Base-by-base conservation (phyloP, 2,888 invertebrate species). In the Athripsodes cinereus region DNA sequence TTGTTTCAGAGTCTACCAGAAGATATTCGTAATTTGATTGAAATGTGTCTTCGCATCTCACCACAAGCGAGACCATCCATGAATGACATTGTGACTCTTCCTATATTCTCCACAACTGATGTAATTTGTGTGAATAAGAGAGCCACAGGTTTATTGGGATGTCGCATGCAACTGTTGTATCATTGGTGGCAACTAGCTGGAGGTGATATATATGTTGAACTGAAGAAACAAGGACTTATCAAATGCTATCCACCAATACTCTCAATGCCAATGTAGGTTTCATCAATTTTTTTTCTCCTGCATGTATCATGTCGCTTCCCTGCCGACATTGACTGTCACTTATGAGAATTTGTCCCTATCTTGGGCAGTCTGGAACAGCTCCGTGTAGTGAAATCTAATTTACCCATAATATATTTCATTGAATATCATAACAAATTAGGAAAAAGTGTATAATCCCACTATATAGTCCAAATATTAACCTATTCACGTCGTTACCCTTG, bases 121-220 rank as follows among this genome's bases (percentile, higher is more conserved):
- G 48, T 69, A 67, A 19, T 69, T 70, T 65, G 71, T 71, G 21
- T 76, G 75, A 55, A 72, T 76, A 55, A 79, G 64, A 75, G 79
- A 55, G 79, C 70, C 48, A 65, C 72, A 58, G 69, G 76, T 48
- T 67, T 83, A 2, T 67, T 81, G 66, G 77, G 77, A 0, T 76
- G 78, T 62, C 81, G 86, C 11, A 75, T 96, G 63, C 85, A 89
- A 62, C 92, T 95, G 69, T 80, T 96, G 22, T 98, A 96, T 71
- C 90, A 95, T 70, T 84, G 96, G 74, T 98, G 98, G 98, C 91
- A 92, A 70, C 71, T 98, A 57, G 92, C 97, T 18, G 98, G 98
- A 1, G 96, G 96, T 0, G 96, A 97, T 75, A 88, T 96, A 55
- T 89, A 92, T 62, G 81, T 87, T 0, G 95, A 95, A 70, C 77